Conservation (phyloP, 1,140 invertebrate genomes). For the Platorchestia sp. region DNA sequence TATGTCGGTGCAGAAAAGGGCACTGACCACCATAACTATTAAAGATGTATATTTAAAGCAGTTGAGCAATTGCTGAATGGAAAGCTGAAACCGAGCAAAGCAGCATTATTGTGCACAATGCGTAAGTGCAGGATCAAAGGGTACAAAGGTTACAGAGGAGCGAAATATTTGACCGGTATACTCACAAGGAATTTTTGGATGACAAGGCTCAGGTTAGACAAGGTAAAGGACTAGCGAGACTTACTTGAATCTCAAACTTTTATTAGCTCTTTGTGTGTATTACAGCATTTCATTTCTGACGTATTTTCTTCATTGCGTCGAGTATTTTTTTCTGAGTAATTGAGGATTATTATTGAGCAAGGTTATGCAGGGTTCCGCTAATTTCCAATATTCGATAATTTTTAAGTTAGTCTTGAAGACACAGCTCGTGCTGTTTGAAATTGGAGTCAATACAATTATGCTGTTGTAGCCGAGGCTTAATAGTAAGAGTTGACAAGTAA, state of each 20-base stretch:
- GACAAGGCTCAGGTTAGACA: slow-evolving; percentile 30
- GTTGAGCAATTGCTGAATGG: background rate
- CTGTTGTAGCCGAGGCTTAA: background rate
- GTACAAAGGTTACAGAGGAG: background rate
- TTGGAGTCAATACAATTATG: background rate
- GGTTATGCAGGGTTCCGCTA: background rate
- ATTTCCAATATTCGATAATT: background rate
- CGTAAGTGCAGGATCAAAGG: background rate
- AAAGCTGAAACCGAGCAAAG: background rate
- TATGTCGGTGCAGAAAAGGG: background rate
- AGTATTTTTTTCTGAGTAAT: background rate
- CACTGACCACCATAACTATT: background rate
- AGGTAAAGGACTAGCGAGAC: slow-evolving; percentile 26
- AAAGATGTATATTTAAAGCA: background rate
- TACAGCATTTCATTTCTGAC: background rate
- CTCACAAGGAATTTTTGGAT: slow-evolving; percentile 46
- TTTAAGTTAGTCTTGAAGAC: background rate
- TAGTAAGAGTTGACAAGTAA: background rate
- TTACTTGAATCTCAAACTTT: slow-evolving; percentile 32
- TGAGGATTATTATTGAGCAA: background rate
- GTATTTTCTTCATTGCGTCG: background rate
- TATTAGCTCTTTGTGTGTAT: background rate
- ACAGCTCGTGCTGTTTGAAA: background rate
- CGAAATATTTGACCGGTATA: background rate
- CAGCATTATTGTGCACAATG: background rate